These are phyloP conservation scores for Argyresthia goedartella DNA, from an alignment of 2,888 invertebrate genomes.

Conservation along the genomic window DNA sequence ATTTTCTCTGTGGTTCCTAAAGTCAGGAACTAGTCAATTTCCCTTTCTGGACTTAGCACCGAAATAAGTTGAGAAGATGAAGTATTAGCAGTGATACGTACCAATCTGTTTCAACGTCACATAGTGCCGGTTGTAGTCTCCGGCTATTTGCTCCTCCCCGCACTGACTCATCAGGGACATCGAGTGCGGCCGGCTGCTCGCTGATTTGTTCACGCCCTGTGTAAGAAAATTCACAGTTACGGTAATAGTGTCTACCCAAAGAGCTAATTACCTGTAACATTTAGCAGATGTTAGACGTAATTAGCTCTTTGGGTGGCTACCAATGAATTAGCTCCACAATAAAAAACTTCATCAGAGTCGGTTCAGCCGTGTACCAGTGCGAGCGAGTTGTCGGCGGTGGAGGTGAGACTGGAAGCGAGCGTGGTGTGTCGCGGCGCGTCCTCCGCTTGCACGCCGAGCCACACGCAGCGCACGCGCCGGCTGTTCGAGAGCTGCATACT, in stretches of 20 bases:
- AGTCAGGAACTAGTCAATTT: too few relatives aligned
- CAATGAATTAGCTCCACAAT: too few relatives aligned
- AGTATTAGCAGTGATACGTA: slow-evolving; percentile 18
- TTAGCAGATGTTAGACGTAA: too few relatives aligned
- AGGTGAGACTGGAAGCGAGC: slow-evolving; percentile 55
- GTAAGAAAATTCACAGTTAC: too few relatives aligned
- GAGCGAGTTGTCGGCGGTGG: slow-evolving; percentile 60
- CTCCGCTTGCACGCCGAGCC: slow-evolving; percentile 66
- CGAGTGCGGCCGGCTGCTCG: slow-evolving; percentile 64
- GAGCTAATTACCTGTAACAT: too few relatives aligned
- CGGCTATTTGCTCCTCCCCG: slow-evolving; percentile 66
- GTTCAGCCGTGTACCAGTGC: slow-evolving; percentile 24
- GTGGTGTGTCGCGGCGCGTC: slow-evolving; percentile 24
- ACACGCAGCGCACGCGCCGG: slow-evolving; percentile 71
- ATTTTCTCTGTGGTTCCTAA: too few relatives aligned
- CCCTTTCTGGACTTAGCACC: too few relatives aligned
- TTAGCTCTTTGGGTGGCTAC: too few relatives aligned
- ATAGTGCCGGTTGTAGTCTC: slow-evolving; percentile 69
- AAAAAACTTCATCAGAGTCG: too few relatives aligned
- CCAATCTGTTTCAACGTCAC: slow-evolving; percentile 77
- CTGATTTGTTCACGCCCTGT: slow-evolving; percentile 62
- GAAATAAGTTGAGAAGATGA: background rate
- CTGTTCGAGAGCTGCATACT: slow-evolving; percentile 60
- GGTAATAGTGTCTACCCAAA: too few relatives aligned
- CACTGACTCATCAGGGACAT: slow-evolving; percentile 68